Evolutionary conservation across 2,888 invertebrate species (phyloP).

Genomic region (Synergus japonicus): DNA sequence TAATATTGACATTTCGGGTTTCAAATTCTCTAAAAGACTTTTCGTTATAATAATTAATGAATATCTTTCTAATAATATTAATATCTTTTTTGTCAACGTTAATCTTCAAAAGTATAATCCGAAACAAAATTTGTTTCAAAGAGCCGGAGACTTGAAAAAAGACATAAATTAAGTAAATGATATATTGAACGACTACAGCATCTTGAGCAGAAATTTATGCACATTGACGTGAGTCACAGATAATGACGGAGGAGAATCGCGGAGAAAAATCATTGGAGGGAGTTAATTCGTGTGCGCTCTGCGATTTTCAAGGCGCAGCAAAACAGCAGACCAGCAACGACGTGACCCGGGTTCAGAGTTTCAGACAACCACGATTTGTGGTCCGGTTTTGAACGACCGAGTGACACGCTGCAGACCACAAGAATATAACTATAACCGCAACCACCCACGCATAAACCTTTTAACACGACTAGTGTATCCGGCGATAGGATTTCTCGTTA

Average conservation of each 20-base stretch:
- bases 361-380: conserved; percentile 62
- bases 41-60: no score
- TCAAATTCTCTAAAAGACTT: no score
- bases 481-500: conserved; percentile 53
- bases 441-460: conserved; percentile 64
- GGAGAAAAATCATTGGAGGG: not conserved
- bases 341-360: conserved; percentile 58
- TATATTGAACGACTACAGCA: not conserved
- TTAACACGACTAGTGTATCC: conserved; percentile 60
- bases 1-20: no score
- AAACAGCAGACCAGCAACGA: not conserved
- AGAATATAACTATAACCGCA: conserved; percentile 59
- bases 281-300: conserved; percentile 15
- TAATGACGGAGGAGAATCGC: conserved; percentile 21
- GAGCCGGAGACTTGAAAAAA: not conserved
- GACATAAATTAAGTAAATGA: not conserved
- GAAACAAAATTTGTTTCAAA: no score
- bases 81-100: no score
- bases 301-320: conserved; percentile 17
- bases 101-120: no score
- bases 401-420: conserved; percentile 66
- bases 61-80: no score
- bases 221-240: conserved; percentile 8
- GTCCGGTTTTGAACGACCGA: conserved; percentile 61
- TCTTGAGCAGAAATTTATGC: conserved; percentile 14